Conservation (phyloP, 92 coral and sea anemone species). For the Isaurus tuberculatus region DNA sequence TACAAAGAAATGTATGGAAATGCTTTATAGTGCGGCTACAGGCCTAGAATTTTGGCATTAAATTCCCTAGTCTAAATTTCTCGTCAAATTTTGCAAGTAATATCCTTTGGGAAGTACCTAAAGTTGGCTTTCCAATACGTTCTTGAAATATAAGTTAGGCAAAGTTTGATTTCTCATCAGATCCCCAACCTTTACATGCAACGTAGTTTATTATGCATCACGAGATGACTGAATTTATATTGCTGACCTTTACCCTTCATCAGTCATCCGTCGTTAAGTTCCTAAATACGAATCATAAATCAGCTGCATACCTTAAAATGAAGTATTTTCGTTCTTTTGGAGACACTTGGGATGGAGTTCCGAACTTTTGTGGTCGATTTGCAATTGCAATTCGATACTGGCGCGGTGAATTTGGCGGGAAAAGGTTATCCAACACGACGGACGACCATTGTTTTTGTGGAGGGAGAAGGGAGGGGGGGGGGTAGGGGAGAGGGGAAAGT, state of each 20-base stretch:
- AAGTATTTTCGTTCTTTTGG: constrained; percentile 1
- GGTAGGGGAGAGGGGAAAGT: background rate
- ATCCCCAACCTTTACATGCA: constrained; percentile 7
- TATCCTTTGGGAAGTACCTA: constrained; percentile 8
- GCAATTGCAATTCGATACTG: constrained; percentile 1
- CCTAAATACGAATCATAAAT: constrained; percentile 10
- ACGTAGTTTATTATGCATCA: background rate
- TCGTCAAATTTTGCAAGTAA: background rate
- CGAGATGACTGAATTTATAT: constrained; percentile 1
- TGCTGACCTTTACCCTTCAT: constrained; percentile 9
- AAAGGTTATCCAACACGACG: constrained; percentile 14
- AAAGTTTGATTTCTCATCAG: constrained; percentile 4
- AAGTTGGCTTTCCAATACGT: constrained; percentile 2
- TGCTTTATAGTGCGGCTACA: too few relatives aligned
- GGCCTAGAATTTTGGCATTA: too few relatives aligned
- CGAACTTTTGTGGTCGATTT: background rate
- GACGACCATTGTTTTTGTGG: background rate
- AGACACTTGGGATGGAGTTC: constrained; percentile 13
- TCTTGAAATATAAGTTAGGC: background rate
- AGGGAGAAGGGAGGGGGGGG: background rate
- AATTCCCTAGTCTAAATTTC: too few relatives aligned
- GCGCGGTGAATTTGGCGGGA: constrained; percentile 7
- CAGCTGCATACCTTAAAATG: constrained; percentile 12
- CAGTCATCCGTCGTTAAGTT: background rate
- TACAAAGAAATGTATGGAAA: too few relatives aligned